Evolutionary conservation across 2,797 vertebrate species (phyloP).

Genomic region (Anas acuta): DNA sequence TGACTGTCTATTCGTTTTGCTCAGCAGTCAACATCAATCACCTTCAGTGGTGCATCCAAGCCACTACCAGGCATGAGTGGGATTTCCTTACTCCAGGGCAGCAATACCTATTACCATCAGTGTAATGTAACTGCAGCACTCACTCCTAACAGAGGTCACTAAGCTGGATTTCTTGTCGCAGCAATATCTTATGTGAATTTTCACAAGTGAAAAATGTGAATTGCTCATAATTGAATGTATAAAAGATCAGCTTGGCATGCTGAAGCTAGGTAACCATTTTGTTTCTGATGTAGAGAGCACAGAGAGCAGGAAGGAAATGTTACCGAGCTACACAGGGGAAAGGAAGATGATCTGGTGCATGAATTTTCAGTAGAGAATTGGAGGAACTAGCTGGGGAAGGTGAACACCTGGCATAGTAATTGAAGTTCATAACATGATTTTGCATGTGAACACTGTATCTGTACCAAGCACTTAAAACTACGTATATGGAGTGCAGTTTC

Average conservation of each 20-base stretch:
- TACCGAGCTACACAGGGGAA: neutral
- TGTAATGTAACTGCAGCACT: neutral
- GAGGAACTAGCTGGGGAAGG: constrained; percentile 41
- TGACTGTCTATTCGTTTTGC: neutral
- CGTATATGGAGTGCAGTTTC: neutral
- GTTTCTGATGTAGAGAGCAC: neutral
- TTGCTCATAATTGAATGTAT: neutral
- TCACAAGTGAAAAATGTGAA: neutral
- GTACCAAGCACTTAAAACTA: neutral
- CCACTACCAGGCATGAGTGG: neutral
- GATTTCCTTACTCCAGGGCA: neutral
- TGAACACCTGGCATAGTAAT: constrained; percentile 42
- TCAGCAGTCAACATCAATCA: neutral
- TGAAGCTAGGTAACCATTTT: neutral
- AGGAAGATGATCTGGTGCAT: constrained; percentile 33
- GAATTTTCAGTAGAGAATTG: constrained; percentile 48
- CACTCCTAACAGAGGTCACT: neutral
- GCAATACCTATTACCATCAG: neutral
- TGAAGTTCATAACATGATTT: neutral
- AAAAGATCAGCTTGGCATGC: neutral
- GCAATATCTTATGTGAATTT: neutral
- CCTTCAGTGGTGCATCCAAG: neutral
- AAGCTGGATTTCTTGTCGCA: neutral
- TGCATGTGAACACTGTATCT: neutral
- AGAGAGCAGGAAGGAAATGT: constrained; percentile 44